Evolutionary conservation across 2,797 vertebrate species (phyloP), one percentile per base, ranked within the genome.

Genomic region (Epinephelus coioides): DNA sequence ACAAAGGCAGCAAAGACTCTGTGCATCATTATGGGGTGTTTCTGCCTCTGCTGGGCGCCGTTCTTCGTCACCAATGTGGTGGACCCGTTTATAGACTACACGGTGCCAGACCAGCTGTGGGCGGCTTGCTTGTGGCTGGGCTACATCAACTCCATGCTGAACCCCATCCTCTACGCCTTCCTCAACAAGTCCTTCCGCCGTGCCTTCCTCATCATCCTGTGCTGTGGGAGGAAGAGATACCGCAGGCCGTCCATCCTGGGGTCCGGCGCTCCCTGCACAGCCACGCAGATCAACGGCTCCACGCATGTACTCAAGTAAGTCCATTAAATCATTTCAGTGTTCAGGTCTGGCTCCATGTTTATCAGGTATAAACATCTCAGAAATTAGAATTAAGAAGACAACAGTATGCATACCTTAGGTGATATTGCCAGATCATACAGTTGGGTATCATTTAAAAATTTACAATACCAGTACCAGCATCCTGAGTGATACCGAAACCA

Each of bases 161-260:
- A 99, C 94, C 98, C 98, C 86, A 98, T 99, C 92, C 97, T 99
- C 83, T 99, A 99, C 80, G 98, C 98, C 94, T 99, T 99, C 95
- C 96, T 99, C 93, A 99, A 99, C 96, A 99, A 98, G 95, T 97
- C 98, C 88, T 99, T 99, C 94, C 95, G 98, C 79, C 97, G 97
- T 97, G 98, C 98, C 97, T 99, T 99, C 96, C 97, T 99, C 93
- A 98, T 97, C 94, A 99, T 99, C 93, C 96, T 99, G 69, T 99
- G 98, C 93, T 99, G 98, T 21, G 98, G 98, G 66, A 96, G 97
- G 91, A 97, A 97, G 89, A 95, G 96, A 78, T 98, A 97, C 91
- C 93, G 97, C 73, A 92, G 98, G 90, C 96, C 97, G 40, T 98
- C 98, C 92, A 96, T 98, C 87, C 77, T 98, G 86, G 97, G 95